These are phyloP conservation scores for Alsophila aescularia DNA, from an alignment of 2,888 invertebrate genomes.

Conservation along the genomic window DNA sequence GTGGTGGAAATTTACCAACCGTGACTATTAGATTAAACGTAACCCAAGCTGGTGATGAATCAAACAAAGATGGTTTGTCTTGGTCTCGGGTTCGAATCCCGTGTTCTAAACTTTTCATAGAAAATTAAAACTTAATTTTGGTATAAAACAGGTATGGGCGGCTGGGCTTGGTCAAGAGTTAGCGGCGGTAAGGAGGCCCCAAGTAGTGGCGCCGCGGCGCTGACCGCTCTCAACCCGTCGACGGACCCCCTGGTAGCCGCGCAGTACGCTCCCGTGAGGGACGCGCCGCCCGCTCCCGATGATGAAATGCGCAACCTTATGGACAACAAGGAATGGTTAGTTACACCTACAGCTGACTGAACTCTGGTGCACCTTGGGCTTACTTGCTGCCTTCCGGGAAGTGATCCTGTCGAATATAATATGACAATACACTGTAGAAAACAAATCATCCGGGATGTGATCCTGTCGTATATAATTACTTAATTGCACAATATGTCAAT, in stretches of 20 bases:
- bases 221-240: conserved; percentile 89
- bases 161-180: conserved; percentile 75
- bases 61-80: too few species aligned
- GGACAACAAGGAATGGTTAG: conserved; percentile 90
- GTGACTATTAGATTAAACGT: too few species aligned
- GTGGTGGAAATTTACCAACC: too few species aligned
- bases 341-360: neutral
- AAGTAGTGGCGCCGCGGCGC: conserved; percentile 79
- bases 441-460: too few species aligned
- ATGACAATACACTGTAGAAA: too few species aligned
- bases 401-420: too few species aligned
- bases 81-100: too few species aligned
- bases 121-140: neutral
- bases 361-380: too few species aligned
- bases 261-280: conserved; percentile 90
- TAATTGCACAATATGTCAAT: too few species aligned
- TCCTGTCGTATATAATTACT: too few species aligned
- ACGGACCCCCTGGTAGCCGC: conserved; percentile 90
- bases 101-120: neutral
- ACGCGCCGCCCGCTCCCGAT: conserved; percentile 87
- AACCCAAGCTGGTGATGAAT: too few species aligned
- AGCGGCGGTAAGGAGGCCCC: conserved; percentile 82
- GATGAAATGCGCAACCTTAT: conserved; percentile 90
- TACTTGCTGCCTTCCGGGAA: too few species aligned
- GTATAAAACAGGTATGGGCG: conserved; percentile 62